These are phyloP conservation scores for Clarias pachynema DNA, from an alignment of 2,797 vertebrate genomes.

Conservation along the genomic window DNA sequence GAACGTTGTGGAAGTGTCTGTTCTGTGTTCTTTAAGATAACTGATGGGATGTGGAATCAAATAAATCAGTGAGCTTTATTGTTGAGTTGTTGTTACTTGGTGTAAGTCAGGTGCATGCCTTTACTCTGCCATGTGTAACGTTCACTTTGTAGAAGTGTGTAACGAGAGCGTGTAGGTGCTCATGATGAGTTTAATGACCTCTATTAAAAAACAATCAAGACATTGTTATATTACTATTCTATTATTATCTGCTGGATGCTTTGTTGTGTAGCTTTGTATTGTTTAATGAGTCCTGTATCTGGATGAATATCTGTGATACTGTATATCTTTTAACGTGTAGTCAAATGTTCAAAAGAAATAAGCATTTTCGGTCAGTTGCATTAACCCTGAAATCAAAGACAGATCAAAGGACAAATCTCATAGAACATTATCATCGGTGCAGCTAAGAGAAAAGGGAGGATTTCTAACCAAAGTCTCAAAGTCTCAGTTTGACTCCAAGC, in stretches of 20 bases:
- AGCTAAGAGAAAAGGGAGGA: neutral
- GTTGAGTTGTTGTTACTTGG: conserved; percentile 5
- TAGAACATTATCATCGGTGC: neutral
- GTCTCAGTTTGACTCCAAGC: neutral
- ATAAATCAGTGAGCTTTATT: neutral
- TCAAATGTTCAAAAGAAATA: neutral
- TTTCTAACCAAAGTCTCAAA: neutral
- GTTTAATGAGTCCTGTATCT: neutral
- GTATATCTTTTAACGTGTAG: neutral
- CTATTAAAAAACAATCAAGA: neutral
- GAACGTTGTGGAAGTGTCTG: neutral
- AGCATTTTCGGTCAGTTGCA: neutral
- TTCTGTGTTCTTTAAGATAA: neutral
- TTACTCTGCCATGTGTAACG: conserved; percentile 4
- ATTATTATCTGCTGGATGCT: neutral
- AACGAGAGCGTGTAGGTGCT: neutral
- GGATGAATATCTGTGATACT: neutral
- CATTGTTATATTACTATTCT: neutral
- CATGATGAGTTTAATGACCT: neutral
- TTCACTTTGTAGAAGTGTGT: neutral
- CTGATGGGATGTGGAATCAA: neutral
- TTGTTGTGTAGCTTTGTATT: neutral
- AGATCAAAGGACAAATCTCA: neutral
- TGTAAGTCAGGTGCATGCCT: conserved; percentile 3
- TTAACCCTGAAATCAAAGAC: neutral